Percentiles rank a stretch among this genome's conserved stretches.
phyloP scores from a whole-genome alignment of 1,140 invertebrate genomes.

The Caenorhabditis remanei region DNA sequence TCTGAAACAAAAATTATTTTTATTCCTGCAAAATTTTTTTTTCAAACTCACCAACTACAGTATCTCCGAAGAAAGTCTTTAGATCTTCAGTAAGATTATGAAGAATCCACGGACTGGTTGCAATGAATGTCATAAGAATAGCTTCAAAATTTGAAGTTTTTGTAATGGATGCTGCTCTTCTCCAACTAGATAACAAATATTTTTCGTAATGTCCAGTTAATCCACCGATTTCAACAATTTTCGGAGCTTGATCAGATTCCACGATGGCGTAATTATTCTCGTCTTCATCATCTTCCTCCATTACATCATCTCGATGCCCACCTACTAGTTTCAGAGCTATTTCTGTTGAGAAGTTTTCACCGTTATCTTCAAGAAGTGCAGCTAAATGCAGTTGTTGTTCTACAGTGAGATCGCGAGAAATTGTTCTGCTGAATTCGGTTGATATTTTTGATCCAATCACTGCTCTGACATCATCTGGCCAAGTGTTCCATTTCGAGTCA shows the following conservation, averaged over 20 bases:
- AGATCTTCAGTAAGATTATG: neutral
- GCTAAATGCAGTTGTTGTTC: constrained; percentile 44
- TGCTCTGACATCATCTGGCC: constrained; percentile 88
- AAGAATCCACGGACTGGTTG: neutral
- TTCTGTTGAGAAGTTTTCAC: constrained; percentile 18
- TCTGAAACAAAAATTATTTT: neutral
- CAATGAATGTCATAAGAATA: constrained; percentile 1
- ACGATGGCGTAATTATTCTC: neutral
- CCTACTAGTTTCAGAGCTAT: constrained; percentile 5
- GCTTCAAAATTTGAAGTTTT: constrained; percentile 1
- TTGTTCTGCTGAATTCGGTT: neutral
- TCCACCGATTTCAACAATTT: neutral
- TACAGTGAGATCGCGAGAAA: neutral
- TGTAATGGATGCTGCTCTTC: neutral
- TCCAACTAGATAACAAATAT: neutral
- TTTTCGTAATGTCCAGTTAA: neutral
- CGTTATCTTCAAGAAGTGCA: constrained; percentile 40
- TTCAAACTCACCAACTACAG: neutral
- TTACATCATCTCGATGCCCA: neutral
- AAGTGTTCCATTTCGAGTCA: constrained; percentile 87
- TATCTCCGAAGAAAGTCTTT: neutral
- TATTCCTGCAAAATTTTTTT: neutral
- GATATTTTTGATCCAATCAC: constrained; percentile 79
- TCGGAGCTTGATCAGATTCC: neutral
- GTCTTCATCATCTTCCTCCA: neutral